These are phyloP conservation scores for Plectrocnemia conspersa DNA, from an alignment of 1,140 invertebrate genomes.

Conservation along the genomic window DNA sequence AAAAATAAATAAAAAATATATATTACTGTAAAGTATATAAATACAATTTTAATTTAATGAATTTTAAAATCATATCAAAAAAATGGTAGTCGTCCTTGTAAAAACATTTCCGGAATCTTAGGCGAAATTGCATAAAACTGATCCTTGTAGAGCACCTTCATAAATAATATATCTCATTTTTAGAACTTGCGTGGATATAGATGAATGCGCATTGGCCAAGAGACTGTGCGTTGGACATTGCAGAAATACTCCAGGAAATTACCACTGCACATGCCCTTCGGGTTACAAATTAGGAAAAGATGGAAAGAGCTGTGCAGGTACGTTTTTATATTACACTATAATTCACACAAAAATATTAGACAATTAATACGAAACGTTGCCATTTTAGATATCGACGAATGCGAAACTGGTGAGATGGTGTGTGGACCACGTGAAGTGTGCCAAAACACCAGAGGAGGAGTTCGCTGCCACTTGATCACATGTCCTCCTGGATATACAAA, in stretches of 20 bases:
- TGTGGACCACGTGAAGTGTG: constrained; percentile 71
- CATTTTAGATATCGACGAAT: constrained; percentile 85
- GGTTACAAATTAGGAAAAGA: constrained; percentile 74
- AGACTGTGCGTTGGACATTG: constrained; percentile 80
- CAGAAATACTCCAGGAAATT: constrained; percentile 83
- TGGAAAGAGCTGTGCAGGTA: constrained; percentile 70
- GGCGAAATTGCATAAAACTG: too few species aligned
- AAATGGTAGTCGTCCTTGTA: too few species aligned
- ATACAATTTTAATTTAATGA: too few species aligned
- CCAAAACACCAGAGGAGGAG: constrained; percentile 84
- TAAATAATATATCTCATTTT: constrained; percentile 20
- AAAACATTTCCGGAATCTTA: too few species aligned
- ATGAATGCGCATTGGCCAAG: constrained; percentile 73
- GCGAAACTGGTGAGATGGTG: constrained; percentile 59
- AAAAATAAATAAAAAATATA: too few species aligned
- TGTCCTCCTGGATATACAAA: constrained; percentile 79
- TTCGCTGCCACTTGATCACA: constrained; percentile 76
- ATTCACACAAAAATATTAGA: too few species aligned
- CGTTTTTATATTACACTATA: constrained; percentile 15
- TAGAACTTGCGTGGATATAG: constrained; percentile 76
- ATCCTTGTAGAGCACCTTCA: too few species aligned
- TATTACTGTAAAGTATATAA: too few species aligned
- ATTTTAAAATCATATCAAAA: too few species aligned
- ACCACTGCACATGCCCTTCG: constrained; percentile 77
- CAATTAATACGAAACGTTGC: too few species aligned